These are phyloP conservation scores for Polydrusus tereticollis DNA, from an alignment of 2,888 invertebrate species.

Conservation along the genomic window DNA sequence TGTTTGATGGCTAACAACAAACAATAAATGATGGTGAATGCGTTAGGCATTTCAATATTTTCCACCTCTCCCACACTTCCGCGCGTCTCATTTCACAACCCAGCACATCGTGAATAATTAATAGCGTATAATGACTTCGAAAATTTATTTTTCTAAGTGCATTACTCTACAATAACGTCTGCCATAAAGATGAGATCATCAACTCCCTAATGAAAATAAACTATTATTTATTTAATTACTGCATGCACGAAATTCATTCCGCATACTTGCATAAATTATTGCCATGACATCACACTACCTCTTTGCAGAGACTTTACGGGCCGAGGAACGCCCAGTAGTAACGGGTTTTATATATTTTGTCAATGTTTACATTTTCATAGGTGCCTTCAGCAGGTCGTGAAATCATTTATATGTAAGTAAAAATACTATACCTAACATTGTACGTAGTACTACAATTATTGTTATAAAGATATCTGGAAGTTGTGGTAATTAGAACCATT, in stretches of 20 bases:
- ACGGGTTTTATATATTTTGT: slow-evolving; percentile 11
- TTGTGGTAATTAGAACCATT: neutral
- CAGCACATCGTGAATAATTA: too few relatives aligned
- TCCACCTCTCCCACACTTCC: too few relatives aligned
- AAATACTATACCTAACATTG: neutral
- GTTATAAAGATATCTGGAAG: neutral
- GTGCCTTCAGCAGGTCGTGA: neutral
- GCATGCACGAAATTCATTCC: neutral
- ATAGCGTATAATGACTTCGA: too few relatives aligned
- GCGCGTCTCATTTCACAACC: too few relatives aligned
- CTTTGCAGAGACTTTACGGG: neutral
- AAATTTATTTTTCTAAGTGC: too few relatives aligned
- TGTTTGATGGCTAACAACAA: too few relatives aligned
- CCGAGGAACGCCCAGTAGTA: neutral
- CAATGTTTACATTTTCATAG: neutral
- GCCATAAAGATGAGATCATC: neutral
- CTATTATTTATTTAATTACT: neutral
- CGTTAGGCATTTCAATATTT: too few relatives aligned
- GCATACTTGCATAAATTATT: slow-evolving; percentile 19
- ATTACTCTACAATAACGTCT: neutral
- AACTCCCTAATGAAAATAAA: neutral
- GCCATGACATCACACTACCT: slow-evolving; percentile 1
- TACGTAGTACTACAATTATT: neutral
- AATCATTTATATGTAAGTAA: neutral
- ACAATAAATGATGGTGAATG: too few relatives aligned